phyloP scores from a whole-genome alignment of 2,113 vertebrate species.

The Callionymus lyra region DNA sequence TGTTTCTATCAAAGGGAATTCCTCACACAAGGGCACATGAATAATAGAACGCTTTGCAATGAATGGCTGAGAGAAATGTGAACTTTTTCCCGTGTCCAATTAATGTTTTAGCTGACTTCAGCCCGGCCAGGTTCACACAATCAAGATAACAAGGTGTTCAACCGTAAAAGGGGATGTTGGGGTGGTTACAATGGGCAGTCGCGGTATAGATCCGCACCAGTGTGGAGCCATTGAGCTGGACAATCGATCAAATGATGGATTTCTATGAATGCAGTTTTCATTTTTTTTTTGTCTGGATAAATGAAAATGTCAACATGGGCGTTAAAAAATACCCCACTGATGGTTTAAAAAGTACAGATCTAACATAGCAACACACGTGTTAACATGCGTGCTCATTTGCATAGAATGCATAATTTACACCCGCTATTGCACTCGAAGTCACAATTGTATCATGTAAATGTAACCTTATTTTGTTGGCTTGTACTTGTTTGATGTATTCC shows the following conservation, averaged over 20 bases:
- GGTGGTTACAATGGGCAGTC: constrained; percentile 18
- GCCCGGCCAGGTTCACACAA: constrained; percentile 47
- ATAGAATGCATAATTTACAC: constrained; percentile 31
- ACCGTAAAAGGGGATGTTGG: constrained; percentile 24
- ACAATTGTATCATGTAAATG: constrained; percentile 21
- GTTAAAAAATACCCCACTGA: too few species aligned
- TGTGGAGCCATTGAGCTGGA: constrained; percentile 5
- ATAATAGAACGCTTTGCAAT: constrained; percentile 59
- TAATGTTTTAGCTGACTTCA: constrained; percentile 71
- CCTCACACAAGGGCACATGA: constrained; percentile 53
- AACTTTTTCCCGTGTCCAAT: constrained; percentile 67
- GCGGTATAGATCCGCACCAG: constrained; percentile 13
- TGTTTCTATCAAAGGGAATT: constrained; percentile 61
- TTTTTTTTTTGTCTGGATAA: constrained; percentile 15
- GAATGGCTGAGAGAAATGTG: constrained; percentile 47
- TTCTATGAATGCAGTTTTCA: constrained; percentile 15
- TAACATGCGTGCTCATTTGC: constrained; percentile 19
- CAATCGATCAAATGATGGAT: constrained; percentile 27
- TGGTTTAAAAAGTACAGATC: neutral
- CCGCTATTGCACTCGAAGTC: constrained; percentile 23
- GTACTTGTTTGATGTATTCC: constrained; percentile 17
- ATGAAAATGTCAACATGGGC: constrained; percentile 8
- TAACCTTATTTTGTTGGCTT: constrained; percentile 28
- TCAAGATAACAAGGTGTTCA: constrained; percentile 63
- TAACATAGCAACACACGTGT: constrained; percentile 8